Evolutionary conservation across 2,113 vertebrate genomes (phyloP), one percentile per base, ranked within the genome.

Genomic region (Brachyhypopomus occidentalis): DNA sequence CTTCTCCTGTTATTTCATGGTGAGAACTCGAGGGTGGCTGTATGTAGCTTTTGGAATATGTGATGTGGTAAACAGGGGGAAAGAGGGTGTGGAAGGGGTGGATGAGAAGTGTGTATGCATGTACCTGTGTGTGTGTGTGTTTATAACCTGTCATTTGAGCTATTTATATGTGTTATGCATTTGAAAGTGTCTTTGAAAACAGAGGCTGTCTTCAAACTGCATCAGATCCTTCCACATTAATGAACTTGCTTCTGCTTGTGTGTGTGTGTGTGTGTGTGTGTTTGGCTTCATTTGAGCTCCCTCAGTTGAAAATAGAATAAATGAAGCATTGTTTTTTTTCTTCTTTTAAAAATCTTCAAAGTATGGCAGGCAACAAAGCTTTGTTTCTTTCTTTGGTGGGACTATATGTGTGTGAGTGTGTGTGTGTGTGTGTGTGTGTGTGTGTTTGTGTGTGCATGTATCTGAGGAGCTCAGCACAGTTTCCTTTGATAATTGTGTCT

Each of bases 311-410:
- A 93, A 93, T 92, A 92, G 90, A 93, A 92, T 93, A 93, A 93
- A 93, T 91, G 90, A 93, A 92, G 89, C 87, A 88, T 92, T 93
- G 92, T 92, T 93, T 87, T 90, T 92, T 90, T 79, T 88, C 86
- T 83, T 88, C 82, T 90, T 91, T 89, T 89, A 86, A 90, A 92
- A 90, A 92, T 92, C 92, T 94, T 94, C 93, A 94, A 94, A 94
- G 92, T 92, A 84, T 90, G 78, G 48, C 75, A 87, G 86, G 81
- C 92, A 94, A 94, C 93, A 93, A 93, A 93, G 92, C 91, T 88
- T 90, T 89, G 92, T 92, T 94, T 94, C 91, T 93, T 92, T 89
- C 90, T 93, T 92, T 89, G 85, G 86, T 59, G 87, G 87, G 88
- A 85, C 85, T 88, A 34, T 60, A 66, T 86, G 30, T 38, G 16